Conservation (phyloP, 2,888 invertebrate genomes). For the Odontocolon sp. region DNA sequence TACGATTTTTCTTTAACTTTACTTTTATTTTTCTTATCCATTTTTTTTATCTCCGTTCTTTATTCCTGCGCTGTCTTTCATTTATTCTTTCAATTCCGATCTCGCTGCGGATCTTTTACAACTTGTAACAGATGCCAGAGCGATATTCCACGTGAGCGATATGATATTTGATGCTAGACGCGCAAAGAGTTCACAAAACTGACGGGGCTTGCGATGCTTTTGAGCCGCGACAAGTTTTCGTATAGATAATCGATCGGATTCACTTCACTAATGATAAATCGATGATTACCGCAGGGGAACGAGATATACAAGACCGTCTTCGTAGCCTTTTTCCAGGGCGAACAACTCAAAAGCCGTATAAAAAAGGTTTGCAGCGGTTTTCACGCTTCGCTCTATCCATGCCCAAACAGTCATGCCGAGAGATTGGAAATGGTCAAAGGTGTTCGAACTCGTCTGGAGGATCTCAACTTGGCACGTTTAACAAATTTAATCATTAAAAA, state of each 20-base stretch:
- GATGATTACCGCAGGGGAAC: conserved; percentile 86
- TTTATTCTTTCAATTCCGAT: conserved; percentile 15
- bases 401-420: conserved; percentile 92
- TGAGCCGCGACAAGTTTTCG: too few relatives aligned
- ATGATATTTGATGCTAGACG: too few relatives aligned
- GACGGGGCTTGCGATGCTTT: too few relatives aligned
- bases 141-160: conserved; percentile 3
- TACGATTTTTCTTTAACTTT: conserved; percentile 1
- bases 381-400: conserved; percentile 95
- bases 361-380: conserved; percentile 97
- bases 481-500: conserved; percentile 6
- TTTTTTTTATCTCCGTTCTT: background rate
- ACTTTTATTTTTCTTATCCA: background rate
- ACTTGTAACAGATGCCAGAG: conserved; percentile 21
- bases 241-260: background rate
- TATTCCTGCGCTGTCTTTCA: conserved; percentile 25
- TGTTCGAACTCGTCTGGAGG: conserved; percentile 94
- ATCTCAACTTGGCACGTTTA: conserved; percentile 87
- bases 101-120: background rate
- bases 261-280: conserved; percentile 40
- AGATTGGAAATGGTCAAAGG: conserved; percentile 95
- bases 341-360: conserved; percentile 93
- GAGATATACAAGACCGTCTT: conserved; percentile 95
- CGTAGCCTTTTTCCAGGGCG: conserved; percentile 95
- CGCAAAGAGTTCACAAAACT: too few relatives aligned